A percentile compares a stretch with the other conserved stretches of the same genome.
phyloP scores from a whole-genome alignment of 2,888 invertebrate genomes.

The Caenorhabditis sp. region DNA sequence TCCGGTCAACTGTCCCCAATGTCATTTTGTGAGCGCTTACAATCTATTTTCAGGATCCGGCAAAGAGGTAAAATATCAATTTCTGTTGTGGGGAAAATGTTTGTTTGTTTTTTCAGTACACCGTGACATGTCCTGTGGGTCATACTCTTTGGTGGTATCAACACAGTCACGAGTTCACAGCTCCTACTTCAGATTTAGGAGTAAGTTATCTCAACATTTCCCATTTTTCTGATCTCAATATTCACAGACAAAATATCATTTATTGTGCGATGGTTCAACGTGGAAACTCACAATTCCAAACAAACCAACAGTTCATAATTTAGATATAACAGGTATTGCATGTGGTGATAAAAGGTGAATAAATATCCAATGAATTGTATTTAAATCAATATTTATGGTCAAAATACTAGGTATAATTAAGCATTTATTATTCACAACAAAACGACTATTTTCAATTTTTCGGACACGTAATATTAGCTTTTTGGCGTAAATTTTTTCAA shows the following conservation, averaged over 20 bases:
- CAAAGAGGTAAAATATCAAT: neutral
- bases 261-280: conserved; percentile 24
- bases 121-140: conserved; percentile 14
- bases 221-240: no score
- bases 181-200: conserved; percentile 17
- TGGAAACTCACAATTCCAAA: conserved; percentile 30
- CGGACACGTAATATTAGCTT: neutral
- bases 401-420: no score
- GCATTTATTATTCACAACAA: neutral
- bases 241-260: conserved; percentile 11
- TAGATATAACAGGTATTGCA: conserved; percentile 9
- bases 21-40: conserved; percentile 7
- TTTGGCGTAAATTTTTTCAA: neutral
- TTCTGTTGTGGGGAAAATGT: neutral
- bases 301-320: conserved; percentile 7
- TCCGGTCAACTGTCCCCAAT: conserved; percentile 17
- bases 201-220: no score
- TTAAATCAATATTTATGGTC: no score
- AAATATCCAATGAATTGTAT: no score
- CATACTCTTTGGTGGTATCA: conserved; percentile 25
- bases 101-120: conserved; percentile 5
- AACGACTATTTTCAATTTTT: neutral
- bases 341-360: conserved; percentile 5
- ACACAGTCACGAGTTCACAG: conserved; percentile 17
- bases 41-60: conserved; percentile 13